Conservation (phyloP, 2,888 invertebrate genomes). For the Rhagium mordax region DNA sequence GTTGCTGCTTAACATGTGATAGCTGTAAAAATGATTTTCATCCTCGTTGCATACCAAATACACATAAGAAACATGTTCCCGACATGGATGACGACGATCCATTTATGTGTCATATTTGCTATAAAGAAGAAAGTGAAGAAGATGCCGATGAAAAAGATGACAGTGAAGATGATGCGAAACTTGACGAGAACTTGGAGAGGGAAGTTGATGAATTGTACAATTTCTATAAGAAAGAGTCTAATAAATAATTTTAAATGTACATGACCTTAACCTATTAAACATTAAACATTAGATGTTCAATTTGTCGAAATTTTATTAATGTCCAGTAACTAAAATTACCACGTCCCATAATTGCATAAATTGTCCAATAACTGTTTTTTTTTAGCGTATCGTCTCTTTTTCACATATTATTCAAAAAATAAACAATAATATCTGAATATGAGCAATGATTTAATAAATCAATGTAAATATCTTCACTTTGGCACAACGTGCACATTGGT, state of each 20-base stretch:
- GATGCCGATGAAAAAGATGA: slow-evolving; percentile 7
- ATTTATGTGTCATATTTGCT: too few species aligned
- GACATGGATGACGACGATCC: slow-evolving; percentile 21
- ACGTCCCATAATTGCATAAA: neutral
- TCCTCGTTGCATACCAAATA: slow-evolving; percentile 22
- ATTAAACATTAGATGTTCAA: neutral
- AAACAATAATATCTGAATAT: too few species aligned
- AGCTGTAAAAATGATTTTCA: slow-evolving; percentile 20
- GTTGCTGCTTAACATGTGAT: slow-evolving; percentile 13
- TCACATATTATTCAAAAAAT: too few species aligned
- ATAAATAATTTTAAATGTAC: neutral
- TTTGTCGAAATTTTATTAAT: neutral
- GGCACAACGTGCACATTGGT: too few species aligned
- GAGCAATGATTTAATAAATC: too few species aligned
- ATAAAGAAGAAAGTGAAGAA: too few species aligned
- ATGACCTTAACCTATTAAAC: neutral
- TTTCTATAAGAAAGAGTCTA: neutral
- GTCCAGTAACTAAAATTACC: neutral
- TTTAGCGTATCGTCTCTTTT: neutral
- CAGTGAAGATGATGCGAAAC: slow-evolving; percentile 6
- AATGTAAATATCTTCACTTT: too few species aligned
- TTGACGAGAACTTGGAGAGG: neutral
- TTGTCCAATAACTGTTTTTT: neutral
- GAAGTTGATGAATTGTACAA: neutral
- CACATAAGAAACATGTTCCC: slow-evolving; percentile 9